phyloP scores from a whole-genome alignment of 2,113 vertebrate genomes.

The Barnardius zonarius region DNA sequence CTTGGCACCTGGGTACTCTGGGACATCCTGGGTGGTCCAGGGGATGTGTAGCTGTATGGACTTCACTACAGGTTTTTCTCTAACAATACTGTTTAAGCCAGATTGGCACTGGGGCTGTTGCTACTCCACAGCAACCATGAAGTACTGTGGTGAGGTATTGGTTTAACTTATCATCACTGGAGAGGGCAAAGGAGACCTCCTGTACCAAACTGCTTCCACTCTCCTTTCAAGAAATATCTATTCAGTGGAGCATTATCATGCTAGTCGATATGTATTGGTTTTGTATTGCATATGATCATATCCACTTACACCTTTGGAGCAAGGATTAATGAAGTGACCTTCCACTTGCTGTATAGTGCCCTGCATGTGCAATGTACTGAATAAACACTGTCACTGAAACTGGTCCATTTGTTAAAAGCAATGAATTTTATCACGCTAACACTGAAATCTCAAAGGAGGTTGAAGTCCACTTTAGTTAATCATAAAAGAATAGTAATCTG shows the following conservation, averaged over 20 bases:
- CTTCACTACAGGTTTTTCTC: neutral
- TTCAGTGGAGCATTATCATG: neutral
- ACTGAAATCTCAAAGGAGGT: neutral
- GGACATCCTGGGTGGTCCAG: neutral
- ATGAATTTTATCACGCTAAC: neutral
- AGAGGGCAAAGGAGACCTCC: neutral
- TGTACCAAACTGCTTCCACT: neutral
- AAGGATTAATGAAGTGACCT: neutral
- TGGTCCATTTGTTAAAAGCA: neutral
- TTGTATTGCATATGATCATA: neutral
- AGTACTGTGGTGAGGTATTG: neutral
- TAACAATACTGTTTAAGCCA: neutral
- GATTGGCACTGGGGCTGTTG: neutral
- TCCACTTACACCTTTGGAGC: neutral
- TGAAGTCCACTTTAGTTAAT: neutral
- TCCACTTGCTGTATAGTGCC: neutral
- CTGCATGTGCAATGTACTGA: neutral
- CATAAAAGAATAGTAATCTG: neutral
- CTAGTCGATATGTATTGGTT: constrained; percentile 3
- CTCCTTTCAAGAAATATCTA: neutral
- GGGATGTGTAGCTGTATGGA: neutral
- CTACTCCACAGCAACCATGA: rapidly evolving
- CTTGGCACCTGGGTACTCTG: neutral
- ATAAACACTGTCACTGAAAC: neutral
- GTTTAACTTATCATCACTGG: neutral